Evolutionary conservation across 2,113 vertebrate genomes (phyloP), one percentile per base, ranked within the genome.

Genomic region (Stomatorhinus ivindoensis): DNA sequence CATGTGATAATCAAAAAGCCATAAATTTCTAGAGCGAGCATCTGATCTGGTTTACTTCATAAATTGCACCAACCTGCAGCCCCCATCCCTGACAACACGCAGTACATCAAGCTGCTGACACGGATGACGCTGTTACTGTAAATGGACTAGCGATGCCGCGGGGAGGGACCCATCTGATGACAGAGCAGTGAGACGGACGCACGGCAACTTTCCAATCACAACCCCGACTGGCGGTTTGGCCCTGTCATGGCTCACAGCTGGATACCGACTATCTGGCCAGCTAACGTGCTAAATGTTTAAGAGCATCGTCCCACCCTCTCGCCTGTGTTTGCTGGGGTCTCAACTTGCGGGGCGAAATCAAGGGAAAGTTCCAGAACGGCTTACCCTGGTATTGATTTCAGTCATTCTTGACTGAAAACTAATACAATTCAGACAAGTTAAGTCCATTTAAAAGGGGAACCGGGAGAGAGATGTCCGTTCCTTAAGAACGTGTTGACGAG

Each of bases 21-120:
- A 93, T 94, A 93, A 94, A 94, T 92, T 89, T 46, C 89, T 89
- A 76, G 90, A 7, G 90, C 91, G 89, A 91, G 0, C 88, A 90
- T 92, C 92, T 91, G 91, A 91, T 87, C 44, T 58, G 90, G 93
- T 94, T 93, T 94, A 91, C 90, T 92, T 88, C 90, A 92, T 90
- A 87, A 93, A 92, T 93, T 91, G 93, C 91, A 92, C 35, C 92
- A 89, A 90, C 92, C 88, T 88, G 93, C 90, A 90, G 13, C 88
- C 82, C 24, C 17, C 31, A 27, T 82, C 82, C 47, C 90, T 50
- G 91, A 91, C 89, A 87, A 46, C 89, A 4, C 87, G 89, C 91
- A 42, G 89, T 84, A 88, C 88, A 92, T 1, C 83, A 91, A 88
- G 89, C 89, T 69, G 92, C 55, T 90, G n/a, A 91, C 90, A 93